Evolutionary conservation across 2,113 vertebrate species (phyloP), one percentile per base, ranked within the genome.

Genomic region (Camelus dromedarius): DNA sequence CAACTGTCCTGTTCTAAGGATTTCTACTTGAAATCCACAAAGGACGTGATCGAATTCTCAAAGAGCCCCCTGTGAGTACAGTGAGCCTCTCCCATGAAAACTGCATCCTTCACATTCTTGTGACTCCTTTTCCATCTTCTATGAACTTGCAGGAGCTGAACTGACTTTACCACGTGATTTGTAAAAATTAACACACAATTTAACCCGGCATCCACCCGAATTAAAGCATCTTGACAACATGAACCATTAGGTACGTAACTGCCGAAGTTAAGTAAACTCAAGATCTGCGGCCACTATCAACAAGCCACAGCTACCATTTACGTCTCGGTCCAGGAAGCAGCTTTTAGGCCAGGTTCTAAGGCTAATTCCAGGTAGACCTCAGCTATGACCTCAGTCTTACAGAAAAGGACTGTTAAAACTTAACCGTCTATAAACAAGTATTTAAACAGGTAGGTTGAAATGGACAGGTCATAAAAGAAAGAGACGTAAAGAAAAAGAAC

Each of bases 51-150:
- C 69, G 22, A 24, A 16, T 2, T 13, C 2, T 64, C 38, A 11
- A 22, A 69, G n/a, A 42, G 5, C 16, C 5, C 60, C 58, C 35
- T 22, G 35, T 18, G 19, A 5, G 18, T 1, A 8, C 4, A 22
- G 11, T 3, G 46, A 11, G 1, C 0, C 6, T 6, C 70, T 18
- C n/a, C 86, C 32, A n/a, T 0, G 0, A 2, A 10, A 38, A 24
- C 16, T 15, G 8, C 6, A 35, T 6, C 35, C 5, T 46, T 1
- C 2, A 16, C 6, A 2, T 6, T 46, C 84, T 46, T 30, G 18
- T 20, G 52, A 66, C 9, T 19, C 6, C 56, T 62, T 7, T 26
- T 2, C 10, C n/a, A 3, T 26, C 26, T 30, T 42, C 28, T 32
- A 7, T 6, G 19, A 14, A 38, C 38, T 58, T 8, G 11, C 18